phyloP scores from a whole-genome alignment of 2,113 vertebrate species.

The Lamprologus ornatipinnis region DNA sequence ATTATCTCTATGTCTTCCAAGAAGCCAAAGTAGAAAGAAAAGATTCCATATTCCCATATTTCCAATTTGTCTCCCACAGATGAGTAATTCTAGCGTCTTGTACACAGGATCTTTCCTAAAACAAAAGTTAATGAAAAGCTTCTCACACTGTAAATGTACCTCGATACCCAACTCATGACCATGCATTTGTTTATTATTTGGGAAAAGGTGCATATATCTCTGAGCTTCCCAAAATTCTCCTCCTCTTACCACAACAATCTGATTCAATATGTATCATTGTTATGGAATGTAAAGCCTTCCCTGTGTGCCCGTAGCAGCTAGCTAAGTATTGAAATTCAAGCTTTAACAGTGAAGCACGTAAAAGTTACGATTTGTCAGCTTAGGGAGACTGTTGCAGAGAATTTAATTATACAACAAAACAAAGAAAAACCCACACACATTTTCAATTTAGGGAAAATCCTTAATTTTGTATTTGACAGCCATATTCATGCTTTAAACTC shows the following conservation, averaged over 20 bases:
- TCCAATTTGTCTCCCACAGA: background rate
- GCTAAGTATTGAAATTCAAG: constrained; percentile 42
- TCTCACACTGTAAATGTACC: constrained; percentile 7
- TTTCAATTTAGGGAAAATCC: background rate
- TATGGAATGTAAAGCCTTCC: constrained; percentile 19
- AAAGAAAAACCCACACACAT: background rate
- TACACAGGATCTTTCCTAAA: background rate
- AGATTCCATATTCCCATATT: background rate
- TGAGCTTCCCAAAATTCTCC: constrained; percentile 37
- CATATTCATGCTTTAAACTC: background rate
- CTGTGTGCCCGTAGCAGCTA: constrained; percentile 14
- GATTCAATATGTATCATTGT: constrained; percentile 38
- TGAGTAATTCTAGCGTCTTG: background rate
- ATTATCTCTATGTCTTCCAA: background rate
- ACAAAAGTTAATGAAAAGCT: constrained; percentile 6
- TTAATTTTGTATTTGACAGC: background rate
- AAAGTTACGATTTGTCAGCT: constrained; percentile 9
- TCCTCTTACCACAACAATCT: constrained; percentile 60
- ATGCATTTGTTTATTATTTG: constrained; percentile 29
- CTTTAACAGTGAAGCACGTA: constrained; percentile 6
- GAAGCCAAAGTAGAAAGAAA: background rate
- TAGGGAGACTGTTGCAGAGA: background rate
- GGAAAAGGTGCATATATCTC: constrained; percentile 55
- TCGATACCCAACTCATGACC: constrained; percentile 11
- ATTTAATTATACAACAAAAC: background rate